phyloP scores from a whole-genome alignment of 64 coral and sea anemone species.

The Stichodactyla helianthus region DNA sequence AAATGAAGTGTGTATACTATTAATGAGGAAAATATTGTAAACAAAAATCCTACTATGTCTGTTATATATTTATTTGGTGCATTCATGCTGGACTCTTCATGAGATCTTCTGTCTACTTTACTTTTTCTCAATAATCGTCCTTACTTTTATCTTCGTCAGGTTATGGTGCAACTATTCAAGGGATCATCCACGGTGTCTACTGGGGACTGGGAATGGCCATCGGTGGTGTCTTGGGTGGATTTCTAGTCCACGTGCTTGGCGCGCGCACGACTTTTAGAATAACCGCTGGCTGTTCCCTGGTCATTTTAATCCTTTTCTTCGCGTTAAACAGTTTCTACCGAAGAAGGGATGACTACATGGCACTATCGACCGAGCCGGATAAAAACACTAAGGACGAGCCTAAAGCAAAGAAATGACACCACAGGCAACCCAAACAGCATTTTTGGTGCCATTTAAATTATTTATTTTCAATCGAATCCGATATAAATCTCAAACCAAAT shows the following conservation, averaged over 20 bases:
- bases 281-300: constrained; percentile 54
- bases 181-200: constrained; percentile 90
- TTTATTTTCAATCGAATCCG: not conserved
- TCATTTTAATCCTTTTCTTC: constrained; percentile 70
- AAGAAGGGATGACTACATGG: not conserved
- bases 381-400: not conserved
- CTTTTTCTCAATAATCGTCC: not conserved
- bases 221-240: constrained; percentile 68
- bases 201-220: constrained; percentile 92
- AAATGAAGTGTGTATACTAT: too few species aligned
- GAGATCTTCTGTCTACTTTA: too few species aligned
- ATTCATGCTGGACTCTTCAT: too few species aligned
- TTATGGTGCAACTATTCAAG: constrained; percentile 79
- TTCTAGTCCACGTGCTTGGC: constrained; percentile 64
- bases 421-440: not conserved
- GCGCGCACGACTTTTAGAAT: constrained; percentile 76
- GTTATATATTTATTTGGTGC: too few species aligned
- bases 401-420: not conserved
- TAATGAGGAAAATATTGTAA: too few species aligned
- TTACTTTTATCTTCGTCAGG: constrained; percentile 30
- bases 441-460: not conserved
- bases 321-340: constrained; percentile 57
- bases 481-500: too few species aligned
- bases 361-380: not conserved
- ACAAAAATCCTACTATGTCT: too few species aligned